These are phyloP conservation scores for Chrysogorgia sp. DNA, from an alignment of 92 coral and sea anemone genomes.

Conservation along the genomic window DNA sequence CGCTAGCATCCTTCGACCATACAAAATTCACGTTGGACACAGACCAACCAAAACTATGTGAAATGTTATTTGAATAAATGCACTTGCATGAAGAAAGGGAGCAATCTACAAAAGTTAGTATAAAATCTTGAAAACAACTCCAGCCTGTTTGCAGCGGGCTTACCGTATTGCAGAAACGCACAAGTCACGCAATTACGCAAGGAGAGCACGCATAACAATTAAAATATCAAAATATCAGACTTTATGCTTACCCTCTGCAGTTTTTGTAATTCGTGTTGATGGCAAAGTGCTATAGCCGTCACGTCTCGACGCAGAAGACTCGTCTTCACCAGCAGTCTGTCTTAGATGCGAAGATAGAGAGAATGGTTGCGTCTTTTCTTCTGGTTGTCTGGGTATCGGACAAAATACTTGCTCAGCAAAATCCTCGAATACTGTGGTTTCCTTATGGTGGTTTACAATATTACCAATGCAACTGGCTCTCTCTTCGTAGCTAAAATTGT, in stretches of 20 bases:
- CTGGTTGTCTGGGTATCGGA: conserved; percentile 70
- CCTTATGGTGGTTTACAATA: conserved; percentile 82
- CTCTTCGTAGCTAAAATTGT: conserved; percentile 78
- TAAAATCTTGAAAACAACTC: no score
- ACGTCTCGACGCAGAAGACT: conserved; percentile 18
- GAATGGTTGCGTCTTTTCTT: neutral
- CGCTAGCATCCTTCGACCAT: no score
- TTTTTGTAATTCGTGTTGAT: conserved; percentile 44
- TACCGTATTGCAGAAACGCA: neutral
- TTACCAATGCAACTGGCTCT: conserved; percentile 78
- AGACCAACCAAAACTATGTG: no score
- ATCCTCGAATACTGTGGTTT: conserved; percentile 85
- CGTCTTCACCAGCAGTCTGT: conserved; percentile 6
- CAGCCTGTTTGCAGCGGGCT: no score
- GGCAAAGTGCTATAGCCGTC: conserved; percentile 73
- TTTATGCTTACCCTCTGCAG: conserved; percentile 1
- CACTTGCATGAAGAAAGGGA: no score
- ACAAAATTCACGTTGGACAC: no score
- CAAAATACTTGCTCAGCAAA: conserved; percentile 84
- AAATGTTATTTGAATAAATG: no score
- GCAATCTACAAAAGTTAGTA: no score
- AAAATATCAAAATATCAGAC: neutral
- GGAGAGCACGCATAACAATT: conserved; percentile 4
- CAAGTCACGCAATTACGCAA: neutral
- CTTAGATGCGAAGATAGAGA: conserved; percentile 20